Evolutionary conservation across 2,888 invertebrate species (phyloP), one percentile per base, ranked within the genome.

Genomic region (Rhaphigaster nebulosa): DNA sequence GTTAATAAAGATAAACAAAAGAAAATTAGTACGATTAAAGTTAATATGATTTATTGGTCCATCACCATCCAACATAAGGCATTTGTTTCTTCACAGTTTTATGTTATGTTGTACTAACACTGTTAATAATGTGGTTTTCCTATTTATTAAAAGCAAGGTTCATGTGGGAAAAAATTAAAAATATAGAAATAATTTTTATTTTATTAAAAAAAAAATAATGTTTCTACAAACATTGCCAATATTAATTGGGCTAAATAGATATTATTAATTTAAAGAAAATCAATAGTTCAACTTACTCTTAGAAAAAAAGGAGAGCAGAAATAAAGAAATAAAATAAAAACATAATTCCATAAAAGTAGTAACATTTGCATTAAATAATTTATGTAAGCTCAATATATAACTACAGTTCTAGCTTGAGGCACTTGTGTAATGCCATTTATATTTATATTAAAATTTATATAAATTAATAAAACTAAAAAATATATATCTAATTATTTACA

Each of bases 391-490:
- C n/a, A 84, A 84, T 84, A 45, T 45, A 5, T 84, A 38, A 45
- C 84, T 84, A 84, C 45, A 84, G 3, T 45, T 50, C 45, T 84
- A 84, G n/a, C n/a, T 45, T 45, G 45, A 84, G 84, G 84, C 84
- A 84, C 84, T 84, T 84, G 45, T 45, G 84, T 84, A 84, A 84
- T 84, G 84, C 84, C 84, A 45, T 45, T 84, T 45, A 45, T 26
- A 45, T 23, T 45, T 84, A 1, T 45, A 84, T 84, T 26, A 50
- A 84, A 84, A 50, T 84, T 1, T n/a, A 50, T 45, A 45, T n/a
- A 26, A 45, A 84, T 84, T n/a, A 45, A 84, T 4, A 84, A 80
- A 84, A n/a, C n/a, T 50, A n/a, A 50, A 84, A 80, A 65, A 29
- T 65, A 65, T 80, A 80, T 41, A 38, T 12, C 26, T n/a, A 84